Evolutionary conservation across 2,797 vertebrate species (phyloP), one percentile per base, ranked within the genome.

Genomic region (Lates japonicus): DNA sequence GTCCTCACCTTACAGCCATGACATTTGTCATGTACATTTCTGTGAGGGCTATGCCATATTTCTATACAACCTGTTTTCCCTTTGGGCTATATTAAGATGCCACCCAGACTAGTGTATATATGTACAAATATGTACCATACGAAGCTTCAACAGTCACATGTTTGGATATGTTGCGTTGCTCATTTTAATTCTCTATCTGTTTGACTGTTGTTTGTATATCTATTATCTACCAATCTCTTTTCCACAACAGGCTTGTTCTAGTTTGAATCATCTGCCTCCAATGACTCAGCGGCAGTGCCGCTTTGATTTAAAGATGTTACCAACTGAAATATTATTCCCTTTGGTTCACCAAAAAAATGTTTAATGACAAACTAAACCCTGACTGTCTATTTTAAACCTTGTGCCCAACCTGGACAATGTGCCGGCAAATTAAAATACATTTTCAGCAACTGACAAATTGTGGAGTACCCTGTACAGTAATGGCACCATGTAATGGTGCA

Each of bases 401-500:
- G 31, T 62, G 29, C 11, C 42, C 20, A 6, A 46, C 13, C n/a
- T 31, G 33, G 29, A 72, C 31, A 66, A 67, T 54, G 54, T 42
- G 13, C 51, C 22, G 8, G 22, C 7, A 7, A 51, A 44, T 63
- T 68, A 25, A 77, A 77, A 49, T 59, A 46, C 13, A 11, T 71
- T 60, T 64, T 54, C 35, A 85, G 77, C 39, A 75, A 75, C 42
- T 58, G 42, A 46, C 22, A 76, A n/a, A 51, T 17, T 64, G 39
- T 31, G 22, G 54, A 17, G 44, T 64, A 9, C 31, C 17, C 29
- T 55, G 46, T 77, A 60, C 29, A 78, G 46, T 25, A 63, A 68
- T 70, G 20, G 35, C 37, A 55, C 42, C 73, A 29, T 48, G 29
- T 46, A 4, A 66, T 20, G 58, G 29, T 65, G 52, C 66, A 70